These are phyloP conservation scores for Macrobrachium nipponense DNA, from an alignment of 1,140 invertebrate genomes.

Conservation along the genomic window DNA sequence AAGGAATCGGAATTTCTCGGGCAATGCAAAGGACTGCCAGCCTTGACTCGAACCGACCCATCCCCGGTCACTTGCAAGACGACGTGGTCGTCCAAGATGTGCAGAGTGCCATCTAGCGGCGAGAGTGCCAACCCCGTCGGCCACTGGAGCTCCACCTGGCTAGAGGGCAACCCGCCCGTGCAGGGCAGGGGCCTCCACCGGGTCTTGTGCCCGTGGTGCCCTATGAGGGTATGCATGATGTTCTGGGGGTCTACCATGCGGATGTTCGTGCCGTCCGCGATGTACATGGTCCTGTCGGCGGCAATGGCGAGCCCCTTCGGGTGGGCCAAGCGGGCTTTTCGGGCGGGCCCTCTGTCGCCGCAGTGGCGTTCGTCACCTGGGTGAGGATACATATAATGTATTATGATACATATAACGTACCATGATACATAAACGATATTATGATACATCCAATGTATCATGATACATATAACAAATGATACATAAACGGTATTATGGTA, in stretches of 20 bases:
- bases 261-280: conserved; percentile 94
- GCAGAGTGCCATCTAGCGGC: conserved; percentile 91
- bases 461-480: too few species aligned
- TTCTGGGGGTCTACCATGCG: conserved; percentile 89
- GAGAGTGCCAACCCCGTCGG: conserved; percentile 93
- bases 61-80: conserved; percentile 89
- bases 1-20: conserved; percentile 69
- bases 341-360: conserved; percentile 91
- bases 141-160: conserved; percentile 90
- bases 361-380: conserved; percentile 84
- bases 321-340: conserved; percentile 90
- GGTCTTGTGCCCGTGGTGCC: conserved; percentile 90
- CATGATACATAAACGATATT: neutral
- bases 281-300: conserved; percentile 91
- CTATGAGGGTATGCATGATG: conserved; percentile 94
- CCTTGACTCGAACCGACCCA: conserved; percentile 89
- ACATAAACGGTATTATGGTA: neutral
- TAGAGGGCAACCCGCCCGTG: conserved; percentile 81
- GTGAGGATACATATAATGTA: neutral
- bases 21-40: conserved; percentile 91
- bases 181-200: conserved; percentile 92
- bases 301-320: conserved; percentile 94
- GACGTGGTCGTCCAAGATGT: conserved; percentile 95
- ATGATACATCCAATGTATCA: too few species aligned
- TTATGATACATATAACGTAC: too few species aligned